Percentiles rank a stretch among this genome's conserved stretches.
Evolutionary conservation across 2,888 invertebrate genomes (phyloP).

Genomic region (Microctonus brassicae): DNA sequence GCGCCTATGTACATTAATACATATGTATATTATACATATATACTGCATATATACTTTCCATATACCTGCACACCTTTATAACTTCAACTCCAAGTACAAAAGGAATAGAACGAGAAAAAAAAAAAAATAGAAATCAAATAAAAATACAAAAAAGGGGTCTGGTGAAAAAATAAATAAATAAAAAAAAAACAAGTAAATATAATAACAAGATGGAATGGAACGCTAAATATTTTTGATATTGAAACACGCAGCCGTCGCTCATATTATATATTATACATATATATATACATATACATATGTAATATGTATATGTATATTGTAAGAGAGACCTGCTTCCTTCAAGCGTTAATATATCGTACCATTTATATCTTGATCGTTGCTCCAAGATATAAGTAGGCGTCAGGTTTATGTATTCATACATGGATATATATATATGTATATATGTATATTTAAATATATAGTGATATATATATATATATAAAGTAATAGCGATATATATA

Average conservation of each 20-base stretch:
- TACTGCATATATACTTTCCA: too few species aligned
- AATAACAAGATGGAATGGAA: neutral
- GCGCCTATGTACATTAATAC: neutral
- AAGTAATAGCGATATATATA: neutral
- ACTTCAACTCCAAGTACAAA: too few species aligned
- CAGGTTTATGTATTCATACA: conserved; percentile 1
- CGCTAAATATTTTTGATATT: conserved; percentile 1
- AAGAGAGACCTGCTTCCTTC: conserved; percentile 4
- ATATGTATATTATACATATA: neutral
- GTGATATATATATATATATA: too few species aligned
- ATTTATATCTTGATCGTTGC: conserved; percentile 18
- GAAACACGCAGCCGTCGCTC: neutral
- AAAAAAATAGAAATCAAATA: neutral
- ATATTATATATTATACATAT: too few species aligned
- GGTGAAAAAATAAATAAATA: neutral
- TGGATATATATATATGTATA: conserved; percentile 1
- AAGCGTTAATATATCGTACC: conserved; percentile 4
- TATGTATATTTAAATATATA: too few species aligned
- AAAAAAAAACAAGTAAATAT: neutral
- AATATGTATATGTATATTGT: too few species aligned
- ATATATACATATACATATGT: too few species aligned
- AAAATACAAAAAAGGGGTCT: neutral
- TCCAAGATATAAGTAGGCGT: conserved; percentile 17
- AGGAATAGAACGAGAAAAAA: neutral
- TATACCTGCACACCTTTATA: too few species aligned